Conservation (phyloP, 2,113 vertebrate genomes). For the Lepisosteus osseus region DNA sequence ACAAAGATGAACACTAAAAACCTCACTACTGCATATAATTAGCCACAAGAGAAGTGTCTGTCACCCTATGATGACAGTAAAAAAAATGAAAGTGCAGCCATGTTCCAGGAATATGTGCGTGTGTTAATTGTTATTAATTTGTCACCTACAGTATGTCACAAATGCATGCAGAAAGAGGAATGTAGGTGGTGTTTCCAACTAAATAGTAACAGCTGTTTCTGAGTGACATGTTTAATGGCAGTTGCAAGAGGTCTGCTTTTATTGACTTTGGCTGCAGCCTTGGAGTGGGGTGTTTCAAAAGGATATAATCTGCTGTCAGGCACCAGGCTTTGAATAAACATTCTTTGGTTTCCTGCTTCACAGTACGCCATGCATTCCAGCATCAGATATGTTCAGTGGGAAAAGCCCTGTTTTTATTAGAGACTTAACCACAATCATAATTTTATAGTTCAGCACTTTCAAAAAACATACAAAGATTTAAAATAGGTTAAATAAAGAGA, state of each 20-base stretch:
- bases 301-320: slow-evolving; percentile 67
- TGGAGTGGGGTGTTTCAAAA: slow-evolving; percentile 72
- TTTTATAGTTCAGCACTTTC: slow-evolving; percentile 55
- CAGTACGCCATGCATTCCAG: slow-evolving; percentile 55
- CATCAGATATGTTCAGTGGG: slow-evolving; percentile 37
- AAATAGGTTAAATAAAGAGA: too few relatives aligned
- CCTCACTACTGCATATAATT: too few relatives aligned
- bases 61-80: slow-evolving; percentile 29
- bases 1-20: too few relatives aligned
- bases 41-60: too few relatives aligned
- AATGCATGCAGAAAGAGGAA: slow-evolving; percentile 76
- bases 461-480: too few relatives aligned
- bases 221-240: slow-evolving; percentile 82
- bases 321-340: slow-evolving; percentile 77
- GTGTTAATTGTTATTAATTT: slow-evolving; percentile 63
- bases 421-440: slow-evolving; percentile 36
- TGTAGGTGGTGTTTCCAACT: slow-evolving; percentile 77
- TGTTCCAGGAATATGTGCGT: slow-evolving; percentile 62
- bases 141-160: slow-evolving; percentile 62
- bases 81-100: slow-evolving; percentile 66
- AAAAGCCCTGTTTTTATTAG: slow-evolving; percentile 44
- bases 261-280: slow-evolving; percentile 80
- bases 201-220: slow-evolving; percentile 92
- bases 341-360: slow-evolving; percentile 78
- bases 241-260: slow-evolving; percentile 65